phyloP scores from a whole-genome alignment of 2,888 invertebrate species.

The Scaptomyza polygonia region DNA sequence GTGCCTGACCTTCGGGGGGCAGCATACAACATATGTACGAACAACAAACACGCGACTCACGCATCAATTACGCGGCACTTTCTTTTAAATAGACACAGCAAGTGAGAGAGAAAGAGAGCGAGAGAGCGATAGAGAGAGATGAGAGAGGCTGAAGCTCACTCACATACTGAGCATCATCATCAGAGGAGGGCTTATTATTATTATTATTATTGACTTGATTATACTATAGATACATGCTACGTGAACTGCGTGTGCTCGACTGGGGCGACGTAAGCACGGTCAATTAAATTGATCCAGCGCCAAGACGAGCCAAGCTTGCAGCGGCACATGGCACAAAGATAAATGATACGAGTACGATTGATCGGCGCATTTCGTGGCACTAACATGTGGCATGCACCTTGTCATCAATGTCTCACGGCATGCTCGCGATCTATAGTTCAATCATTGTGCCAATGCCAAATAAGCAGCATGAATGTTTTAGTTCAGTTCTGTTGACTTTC shows the following conservation, averaged over 20 bases:
- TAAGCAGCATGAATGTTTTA: constrained; percentile 34
- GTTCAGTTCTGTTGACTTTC: constrained; percentile 5
- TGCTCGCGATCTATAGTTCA: constrained; percentile 30
- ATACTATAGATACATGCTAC: not conserved
- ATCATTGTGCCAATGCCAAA: constrained; percentile 51
- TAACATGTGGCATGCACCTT: constrained; percentile 60
- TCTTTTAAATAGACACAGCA: constrained; percentile 39
- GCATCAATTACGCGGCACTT: constrained; percentile 74
- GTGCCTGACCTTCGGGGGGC: constrained; percentile 48
- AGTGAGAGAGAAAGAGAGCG: not conserved
- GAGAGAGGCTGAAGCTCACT: constrained; percentile 27
- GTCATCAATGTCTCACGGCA: constrained; percentile 20
- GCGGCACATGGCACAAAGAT: constrained; percentile 21
- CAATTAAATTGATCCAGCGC: constrained; percentile 73
- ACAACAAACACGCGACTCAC: constrained; percentile 52
- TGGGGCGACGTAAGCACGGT: too few species aligned
- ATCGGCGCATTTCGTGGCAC: constrained; percentile 28
- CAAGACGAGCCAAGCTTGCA: constrained; percentile 40
- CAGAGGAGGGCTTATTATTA: not conserved
- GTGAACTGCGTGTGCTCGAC: constrained; percentile 12
- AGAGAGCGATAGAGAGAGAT: constrained; percentile 4
- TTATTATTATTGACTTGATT: constrained; percentile 6
- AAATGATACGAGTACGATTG: constrained; percentile 29
- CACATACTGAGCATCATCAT: constrained; percentile 57
- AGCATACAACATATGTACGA: not conserved